These are phyloP conservation scores for Fragum sueziense DNA, from an alignment of 2,888 invertebrate genomes.

Conservation along the genomic window DNA sequence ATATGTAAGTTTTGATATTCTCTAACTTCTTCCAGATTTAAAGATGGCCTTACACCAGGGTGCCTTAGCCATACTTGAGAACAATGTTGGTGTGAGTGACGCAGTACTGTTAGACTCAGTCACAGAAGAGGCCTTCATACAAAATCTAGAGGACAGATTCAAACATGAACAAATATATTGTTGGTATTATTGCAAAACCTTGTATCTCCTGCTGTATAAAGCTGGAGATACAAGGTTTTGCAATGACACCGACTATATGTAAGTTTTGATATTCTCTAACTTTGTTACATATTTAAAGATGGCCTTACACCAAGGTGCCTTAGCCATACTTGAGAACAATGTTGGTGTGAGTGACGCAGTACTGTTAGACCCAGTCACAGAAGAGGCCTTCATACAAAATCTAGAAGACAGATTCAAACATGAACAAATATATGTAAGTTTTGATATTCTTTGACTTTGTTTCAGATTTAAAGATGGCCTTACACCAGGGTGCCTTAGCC, in stretches of 20 bases:
- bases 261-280: too few relatives aligned
- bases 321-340: conserved; percentile 76
- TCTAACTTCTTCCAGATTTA: too few relatives aligned
- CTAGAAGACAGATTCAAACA: conserved; percentile 91
- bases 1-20: too few relatives aligned
- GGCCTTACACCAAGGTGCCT: conserved; percentile 75
- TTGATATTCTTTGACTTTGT: too few relatives aligned
- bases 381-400: conserved; percentile 92
- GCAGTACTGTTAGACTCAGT: conserved; percentile 93
- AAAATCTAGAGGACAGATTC: conserved; percentile 91
- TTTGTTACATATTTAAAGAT: too few relatives aligned
- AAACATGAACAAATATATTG: conserved; percentile 93
- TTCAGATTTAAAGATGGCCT: conserved; percentile 74
- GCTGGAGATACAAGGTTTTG: too few relatives aligned
- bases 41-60: conserved; percentile 76
- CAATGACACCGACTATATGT: too few relatives aligned
- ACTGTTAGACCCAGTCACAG: conserved; percentile 91
- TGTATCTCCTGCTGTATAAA: too few relatives aligned
- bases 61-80: conserved; percentile 73
- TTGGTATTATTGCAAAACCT: too few relatives aligned
- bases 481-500: conserved; percentile 73
- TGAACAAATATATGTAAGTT: conserved; percentile 93
- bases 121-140: conserved; percentile 92
- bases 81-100: conserved; percentile 89
- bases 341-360: conserved; percentile 92